Evolutionary conservation across 2,888 invertebrate genomes (phyloP).

Genomic region (Caenorhabditis drosophilae): DNA sequence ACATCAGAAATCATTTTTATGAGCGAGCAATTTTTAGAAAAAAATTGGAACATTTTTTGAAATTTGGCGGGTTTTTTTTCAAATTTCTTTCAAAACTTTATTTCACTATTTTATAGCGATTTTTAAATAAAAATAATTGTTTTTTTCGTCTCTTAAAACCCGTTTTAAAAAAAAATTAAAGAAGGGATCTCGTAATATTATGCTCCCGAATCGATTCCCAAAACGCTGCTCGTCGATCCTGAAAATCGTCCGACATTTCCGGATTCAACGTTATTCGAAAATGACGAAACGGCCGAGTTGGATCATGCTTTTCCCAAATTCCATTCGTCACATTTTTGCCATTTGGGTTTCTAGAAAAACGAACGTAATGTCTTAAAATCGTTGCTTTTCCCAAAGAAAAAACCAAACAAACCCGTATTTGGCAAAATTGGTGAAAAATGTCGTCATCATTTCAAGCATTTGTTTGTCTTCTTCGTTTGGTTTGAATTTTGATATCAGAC

Average conservation of each 20-base stretch:
- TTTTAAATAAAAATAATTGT: too few relatives aligned
- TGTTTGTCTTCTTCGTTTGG: slow-evolving; percentile 50
- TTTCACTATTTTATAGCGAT: too few relatives aligned
- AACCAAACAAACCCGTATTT: slow-evolving; percentile 54
- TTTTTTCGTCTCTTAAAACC: too few relatives aligned
- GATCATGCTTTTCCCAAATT: slow-evolving; percentile 30
- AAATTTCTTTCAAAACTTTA: neutral
- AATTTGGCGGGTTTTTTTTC: neutral
- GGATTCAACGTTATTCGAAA: slow-evolving; percentile 21
- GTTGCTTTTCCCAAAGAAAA: neutral
- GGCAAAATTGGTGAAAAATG: slow-evolving; percentile 54
- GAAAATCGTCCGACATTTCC: slow-evolving; percentile 47
- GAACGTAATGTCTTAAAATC: neutral
- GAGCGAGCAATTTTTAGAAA: neutral
- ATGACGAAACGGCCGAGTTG: slow-evolving; percentile 24
- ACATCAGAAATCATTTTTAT: slow-evolving; percentile 24
- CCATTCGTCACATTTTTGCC: neutral
- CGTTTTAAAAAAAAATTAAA: too few relatives aligned
- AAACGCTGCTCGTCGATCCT: slow-evolving; percentile 47
- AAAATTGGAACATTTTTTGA: too few relatives aligned
- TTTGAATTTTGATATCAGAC: slow-evolving; percentile 51
- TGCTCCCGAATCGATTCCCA: slow-evolving; percentile 40
- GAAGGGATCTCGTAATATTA: slow-evolving; percentile 19
- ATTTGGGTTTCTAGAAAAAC: slow-evolving; percentile 35
- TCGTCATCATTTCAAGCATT: slow-evolving; percentile 54